Conservation (phyloP, 2,797 vertebrate species). For the Myotis planiceps region DNA sequence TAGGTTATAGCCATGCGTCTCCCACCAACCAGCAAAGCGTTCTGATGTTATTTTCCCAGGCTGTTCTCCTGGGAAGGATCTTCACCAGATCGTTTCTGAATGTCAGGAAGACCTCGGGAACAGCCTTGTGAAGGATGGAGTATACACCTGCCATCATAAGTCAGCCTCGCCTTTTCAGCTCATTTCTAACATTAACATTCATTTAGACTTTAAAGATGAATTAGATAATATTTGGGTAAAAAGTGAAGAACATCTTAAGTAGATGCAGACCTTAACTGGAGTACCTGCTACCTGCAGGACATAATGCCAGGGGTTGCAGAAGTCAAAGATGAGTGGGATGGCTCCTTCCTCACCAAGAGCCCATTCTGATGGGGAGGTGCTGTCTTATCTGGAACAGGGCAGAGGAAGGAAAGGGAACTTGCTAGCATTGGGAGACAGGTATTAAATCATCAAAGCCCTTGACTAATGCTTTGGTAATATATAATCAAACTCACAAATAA, state of each 20-base stretch:
- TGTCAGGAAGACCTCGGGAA: background rate
- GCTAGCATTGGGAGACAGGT: background rate
- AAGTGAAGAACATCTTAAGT: background rate
- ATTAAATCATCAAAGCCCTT: background rate
- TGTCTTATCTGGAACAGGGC: background rate
- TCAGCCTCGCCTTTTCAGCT: background rate
- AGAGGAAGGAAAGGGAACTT: background rate
- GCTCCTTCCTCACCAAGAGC: background rate
- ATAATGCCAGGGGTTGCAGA: background rate
- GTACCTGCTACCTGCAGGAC: background rate
- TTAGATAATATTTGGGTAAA: constrained; percentile 5
- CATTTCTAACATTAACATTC: background rate
- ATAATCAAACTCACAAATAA: background rate
- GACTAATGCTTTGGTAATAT: background rate
- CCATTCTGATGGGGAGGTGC: background rate
- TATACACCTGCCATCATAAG: background rate
- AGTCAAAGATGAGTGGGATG: background rate
- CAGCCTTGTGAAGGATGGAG: background rate
- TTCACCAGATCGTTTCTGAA: background rate
- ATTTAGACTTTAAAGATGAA: background rate
- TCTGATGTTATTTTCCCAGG: background rate
- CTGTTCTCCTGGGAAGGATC: background rate
- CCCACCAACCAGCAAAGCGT: background rate
- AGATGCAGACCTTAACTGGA: background rate
- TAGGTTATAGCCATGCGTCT: background rate